Conservation (phyloP, 2,113 vertebrate species). For the Oceanodroma tethys region DNA sequence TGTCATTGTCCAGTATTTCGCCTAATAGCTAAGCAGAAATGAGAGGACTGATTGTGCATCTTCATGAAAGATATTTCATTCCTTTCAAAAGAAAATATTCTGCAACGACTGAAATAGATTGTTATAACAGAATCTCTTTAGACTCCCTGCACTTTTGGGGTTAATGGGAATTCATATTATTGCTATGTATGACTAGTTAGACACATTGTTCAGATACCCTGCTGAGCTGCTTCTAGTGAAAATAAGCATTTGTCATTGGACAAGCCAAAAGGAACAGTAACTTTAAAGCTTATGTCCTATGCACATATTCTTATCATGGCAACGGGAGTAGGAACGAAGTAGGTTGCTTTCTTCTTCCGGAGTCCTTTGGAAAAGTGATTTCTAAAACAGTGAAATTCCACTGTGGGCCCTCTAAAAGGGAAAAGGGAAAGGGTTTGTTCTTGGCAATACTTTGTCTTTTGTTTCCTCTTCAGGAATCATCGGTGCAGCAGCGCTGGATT, state of each 20-base stretch:
- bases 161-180: neutral
- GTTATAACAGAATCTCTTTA: neutral
- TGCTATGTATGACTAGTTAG: neutral
- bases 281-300: neutral
- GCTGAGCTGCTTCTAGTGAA: neutral
- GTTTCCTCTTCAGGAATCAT: constrained; percentile 72
- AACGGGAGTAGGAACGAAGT: rapidly evolving
- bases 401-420: neutral
- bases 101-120: neutral
- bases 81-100: neutral
- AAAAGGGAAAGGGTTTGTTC: neutral
- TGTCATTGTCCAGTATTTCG: neutral
- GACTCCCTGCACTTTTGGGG: neutral
- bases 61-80: neutral
- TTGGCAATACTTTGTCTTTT: neutral
- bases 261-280: neutral
- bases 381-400: neutral
- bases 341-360: neutral
- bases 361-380: neutral
- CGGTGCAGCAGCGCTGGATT: constrained; percentile 76
- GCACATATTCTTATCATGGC: neutral
- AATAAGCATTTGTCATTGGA: neutral
- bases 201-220: neutral
- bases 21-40: neutral
- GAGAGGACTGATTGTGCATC: neutral